A percentile compares a stretch with the other conserved stretches of the same genome.
These are phyloP conservation scores for Leucoraja erinaceus DNA, from an alignment of 2,113 vertebrate genomes.

Conservation along the genomic window DNA sequence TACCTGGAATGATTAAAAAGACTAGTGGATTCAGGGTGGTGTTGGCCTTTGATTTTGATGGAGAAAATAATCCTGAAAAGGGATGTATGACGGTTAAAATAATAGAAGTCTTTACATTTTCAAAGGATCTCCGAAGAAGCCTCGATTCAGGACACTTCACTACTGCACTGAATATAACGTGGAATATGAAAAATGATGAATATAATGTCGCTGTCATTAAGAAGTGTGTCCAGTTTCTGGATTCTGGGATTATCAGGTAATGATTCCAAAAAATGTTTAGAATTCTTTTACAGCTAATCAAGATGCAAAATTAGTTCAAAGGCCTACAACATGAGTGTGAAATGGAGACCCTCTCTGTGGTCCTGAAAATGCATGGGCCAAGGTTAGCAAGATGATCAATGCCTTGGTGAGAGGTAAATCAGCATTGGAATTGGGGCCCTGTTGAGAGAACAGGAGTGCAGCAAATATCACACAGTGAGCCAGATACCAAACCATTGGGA, in stretches of 20 bases:
- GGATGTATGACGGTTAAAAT: not conserved
- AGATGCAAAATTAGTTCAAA: not conserved
- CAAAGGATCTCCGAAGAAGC: conserved; percentile 37
- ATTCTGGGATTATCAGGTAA: conserved; percentile 41
- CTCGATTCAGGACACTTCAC: conserved; percentile 42
- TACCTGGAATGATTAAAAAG: too few relatives aligned
- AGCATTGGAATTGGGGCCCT: too few relatives aligned
- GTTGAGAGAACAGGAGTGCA: too few relatives aligned
- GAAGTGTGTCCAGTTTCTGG: conserved; percentile 42
- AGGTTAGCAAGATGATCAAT: not conserved
- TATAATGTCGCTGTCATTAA: conserved; percentile 41
- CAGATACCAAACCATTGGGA: too few relatives aligned
- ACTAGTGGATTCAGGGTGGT: too few relatives aligned
- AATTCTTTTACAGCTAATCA: not conserved
- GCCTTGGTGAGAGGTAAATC: too few relatives aligned
- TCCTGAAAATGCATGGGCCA: not conserved
- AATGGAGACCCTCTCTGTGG: not conserved
- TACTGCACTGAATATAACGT: conserved; percentile 40
- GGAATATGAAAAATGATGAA: conserved; percentile 41
- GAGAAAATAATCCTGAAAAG: too few relatives aligned
- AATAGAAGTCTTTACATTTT: not conserved
- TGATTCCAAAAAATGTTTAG: conserved; percentile 8
- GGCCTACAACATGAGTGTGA: not conserved
- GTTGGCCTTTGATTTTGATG: too few relatives aligned
- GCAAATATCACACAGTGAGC: too few relatives aligned